These are phyloP conservation scores for Chloroceryle inda DNA, from an alignment of 2,797 vertebrate genomes.

Conservation along the genomic window DNA sequence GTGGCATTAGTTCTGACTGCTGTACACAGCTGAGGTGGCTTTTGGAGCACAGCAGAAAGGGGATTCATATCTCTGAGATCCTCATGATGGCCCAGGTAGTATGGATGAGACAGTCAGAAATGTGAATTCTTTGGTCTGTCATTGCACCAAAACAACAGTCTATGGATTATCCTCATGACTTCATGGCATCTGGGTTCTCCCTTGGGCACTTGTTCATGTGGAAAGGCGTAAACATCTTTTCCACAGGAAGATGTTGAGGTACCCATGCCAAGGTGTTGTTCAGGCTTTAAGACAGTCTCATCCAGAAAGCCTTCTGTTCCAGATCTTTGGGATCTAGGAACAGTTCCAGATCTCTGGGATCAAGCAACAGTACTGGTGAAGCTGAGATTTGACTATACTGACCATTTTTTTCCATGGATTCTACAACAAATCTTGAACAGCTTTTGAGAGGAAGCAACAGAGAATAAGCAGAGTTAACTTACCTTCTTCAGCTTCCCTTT, in stretches of 20 bases:
- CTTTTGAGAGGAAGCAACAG: background rate
- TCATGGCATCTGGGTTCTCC: background rate
- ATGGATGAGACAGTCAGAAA: background rate
- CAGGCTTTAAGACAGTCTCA: background rate
- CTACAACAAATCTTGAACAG: background rate
- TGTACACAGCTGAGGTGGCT: background rate
- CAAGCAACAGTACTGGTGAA: background rate
- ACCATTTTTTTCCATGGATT: background rate
- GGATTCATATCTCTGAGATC: background rate
- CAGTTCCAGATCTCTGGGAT: background rate
- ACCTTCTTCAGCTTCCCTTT: background rate
- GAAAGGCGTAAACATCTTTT: background rate
- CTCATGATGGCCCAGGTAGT: background rate
- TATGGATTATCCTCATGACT: background rate
- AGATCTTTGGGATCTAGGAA: background rate
- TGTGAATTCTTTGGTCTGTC: background rate
- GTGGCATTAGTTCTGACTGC: background rate
- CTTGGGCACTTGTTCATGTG: rapidly evolving
- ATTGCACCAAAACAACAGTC: background rate
- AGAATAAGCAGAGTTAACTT: background rate
- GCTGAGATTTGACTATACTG: background rate
- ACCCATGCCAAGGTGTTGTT: background rate
- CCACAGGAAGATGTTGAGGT: background rate
- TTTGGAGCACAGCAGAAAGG: background rate
- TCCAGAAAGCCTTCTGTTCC: background rate